A percentile compares a stretch with the other conserved stretches of the same genome.
Conservation (phyloP, 2,888 invertebrate genomes). For the Ophion slaviceki region DNA sequence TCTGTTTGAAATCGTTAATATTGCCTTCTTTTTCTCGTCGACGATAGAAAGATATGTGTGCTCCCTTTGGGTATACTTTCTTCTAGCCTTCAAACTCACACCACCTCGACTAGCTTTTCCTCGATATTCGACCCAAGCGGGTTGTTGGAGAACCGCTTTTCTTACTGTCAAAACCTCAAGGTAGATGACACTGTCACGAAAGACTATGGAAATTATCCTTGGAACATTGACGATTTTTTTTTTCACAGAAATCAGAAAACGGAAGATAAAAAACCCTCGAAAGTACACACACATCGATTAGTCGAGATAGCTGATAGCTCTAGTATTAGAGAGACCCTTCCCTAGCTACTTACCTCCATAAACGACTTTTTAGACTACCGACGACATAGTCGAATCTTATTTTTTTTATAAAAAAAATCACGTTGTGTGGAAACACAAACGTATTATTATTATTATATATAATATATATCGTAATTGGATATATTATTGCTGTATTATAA, state of each 20-base stretch:
- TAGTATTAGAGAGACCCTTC: slow-evolving; percentile 74
- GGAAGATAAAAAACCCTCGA: slow-evolving; percentile 15
- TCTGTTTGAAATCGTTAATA: not conserved
- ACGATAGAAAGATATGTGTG: slow-evolving; percentile 45
- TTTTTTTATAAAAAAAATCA: slow-evolving; percentile 12
- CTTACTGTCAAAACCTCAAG: not conserved
- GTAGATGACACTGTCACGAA: slow-evolving; percentile 17
- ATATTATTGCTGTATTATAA: not conserved
- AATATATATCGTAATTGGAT: not conserved
- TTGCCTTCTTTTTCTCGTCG: slow-evolving; percentile 7
- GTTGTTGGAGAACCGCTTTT: not conserved
- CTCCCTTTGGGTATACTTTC: slow-evolving; percentile 39
- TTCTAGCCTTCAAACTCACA: slow-evolving; percentile 20
- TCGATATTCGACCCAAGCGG: slow-evolving; percentile 2
- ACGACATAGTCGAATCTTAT: slow-evolving; percentile 59
- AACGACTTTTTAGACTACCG: slow-evolving; percentile 61
- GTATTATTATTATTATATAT: slow-evolving; percentile 7
- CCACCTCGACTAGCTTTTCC: slow-evolving; percentile 28
- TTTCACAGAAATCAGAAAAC: not conserved
- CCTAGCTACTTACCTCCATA: slow-evolving; percentile 80
- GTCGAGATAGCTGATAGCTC: slow-evolving; percentile 47
- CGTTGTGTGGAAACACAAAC: slow-evolving; percentile 25
- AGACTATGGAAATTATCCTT: not conserved
- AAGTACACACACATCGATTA: slow-evolving; percentile 49
- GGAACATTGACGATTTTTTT: not conserved